phyloP scores from a whole-genome alignment of 2,888 invertebrate genomes.

The Melipona bicolor region DNA sequence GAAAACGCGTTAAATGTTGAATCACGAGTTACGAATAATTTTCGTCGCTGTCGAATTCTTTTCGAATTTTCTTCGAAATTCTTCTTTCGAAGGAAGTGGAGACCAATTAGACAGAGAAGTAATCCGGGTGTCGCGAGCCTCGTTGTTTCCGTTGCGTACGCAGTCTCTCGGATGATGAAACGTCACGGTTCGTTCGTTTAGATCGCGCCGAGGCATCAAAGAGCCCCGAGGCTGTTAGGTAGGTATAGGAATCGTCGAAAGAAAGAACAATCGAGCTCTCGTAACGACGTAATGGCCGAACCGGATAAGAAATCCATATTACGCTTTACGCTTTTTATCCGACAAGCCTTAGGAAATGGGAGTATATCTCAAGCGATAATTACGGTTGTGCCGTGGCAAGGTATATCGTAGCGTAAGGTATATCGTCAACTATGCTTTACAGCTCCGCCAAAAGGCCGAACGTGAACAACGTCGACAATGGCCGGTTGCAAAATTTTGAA shows the following conservation, averaged over 20 bases:
- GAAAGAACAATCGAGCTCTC: conserved; percentile 63
- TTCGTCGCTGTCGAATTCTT: too few species aligned
- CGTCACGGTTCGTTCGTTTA: conserved; percentile 73
- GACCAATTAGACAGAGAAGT: conserved; percentile 10
- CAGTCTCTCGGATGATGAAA: conserved; percentile 70
- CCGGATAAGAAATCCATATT: conserved; percentile 60
- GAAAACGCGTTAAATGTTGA: too few species aligned
- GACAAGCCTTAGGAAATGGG: not conserved
- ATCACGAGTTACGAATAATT: too few species aligned
- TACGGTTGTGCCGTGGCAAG: not conserved
- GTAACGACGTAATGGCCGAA: conserved; percentile 59
- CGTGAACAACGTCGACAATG: conserved; percentile 62
- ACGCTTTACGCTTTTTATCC: conserved; percentile 20
- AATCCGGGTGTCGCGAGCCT: conserved; percentile 26
- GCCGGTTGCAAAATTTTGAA: conserved; percentile 75
- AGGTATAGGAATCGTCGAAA: conserved; percentile 51
- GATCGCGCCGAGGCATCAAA: conserved; percentile 64
- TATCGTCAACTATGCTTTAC: not conserved
- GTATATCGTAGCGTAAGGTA: not conserved
- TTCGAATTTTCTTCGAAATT: too few species aligned
- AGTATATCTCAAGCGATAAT: not conserved
- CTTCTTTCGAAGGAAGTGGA: too few species aligned
- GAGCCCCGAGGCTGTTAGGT: not conserved
- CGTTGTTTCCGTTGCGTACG: conserved; percentile 43
- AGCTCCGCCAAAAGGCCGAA: not conserved